phyloP scores from a whole-genome alignment of 2,888 invertebrate species.

The Parelbella ahira region DNA sequence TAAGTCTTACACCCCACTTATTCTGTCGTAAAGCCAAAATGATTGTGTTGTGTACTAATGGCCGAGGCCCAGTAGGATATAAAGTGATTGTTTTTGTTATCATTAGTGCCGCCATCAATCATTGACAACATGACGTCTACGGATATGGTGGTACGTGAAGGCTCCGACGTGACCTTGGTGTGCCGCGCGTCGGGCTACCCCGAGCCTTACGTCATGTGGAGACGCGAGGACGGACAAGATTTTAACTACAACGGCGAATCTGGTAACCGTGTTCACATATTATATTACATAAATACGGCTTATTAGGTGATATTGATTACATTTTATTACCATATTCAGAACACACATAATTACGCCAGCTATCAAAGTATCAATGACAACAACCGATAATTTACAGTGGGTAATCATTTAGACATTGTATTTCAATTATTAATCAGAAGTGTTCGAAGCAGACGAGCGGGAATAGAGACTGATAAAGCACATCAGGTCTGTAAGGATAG shows the following conservation, averaged over 20 bases:
- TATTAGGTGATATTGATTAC: too few species aligned
- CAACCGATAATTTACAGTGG: too few species aligned
- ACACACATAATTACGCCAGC: too few species aligned
- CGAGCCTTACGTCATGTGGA: conserved; percentile 96
- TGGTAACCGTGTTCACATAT: conserved; percentile 74
- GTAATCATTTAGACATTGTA: too few species aligned
- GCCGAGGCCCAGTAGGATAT: too few species aligned
- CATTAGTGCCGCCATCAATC: conserved; percentile 93
- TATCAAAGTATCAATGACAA: too few species aligned
- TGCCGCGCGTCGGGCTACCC: conserved; percentile 94
- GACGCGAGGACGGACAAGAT: conserved; percentile 92
- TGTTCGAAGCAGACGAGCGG: too few species aligned
- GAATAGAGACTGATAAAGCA: too few species aligned
- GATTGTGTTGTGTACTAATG: not conserved
- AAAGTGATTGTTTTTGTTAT: conserved; percentile 26
- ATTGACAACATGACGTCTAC: conserved; percentile 94
- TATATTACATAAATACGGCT: too few species aligned
- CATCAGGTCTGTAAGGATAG: too few species aligned
- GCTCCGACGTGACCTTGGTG: conserved; percentile 91
- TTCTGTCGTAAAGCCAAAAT: not conserved
- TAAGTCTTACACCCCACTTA: not conserved
- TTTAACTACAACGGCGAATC: conserved; percentile 93
- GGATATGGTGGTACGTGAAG: conserved; percentile 94
- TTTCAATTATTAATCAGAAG: too few species aligned
- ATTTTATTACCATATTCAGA: too few species aligned